Evolutionary conservation across 2,888 invertebrate genomes (phyloP).

Genomic region (Eugnorisma glareosa): DNA sequence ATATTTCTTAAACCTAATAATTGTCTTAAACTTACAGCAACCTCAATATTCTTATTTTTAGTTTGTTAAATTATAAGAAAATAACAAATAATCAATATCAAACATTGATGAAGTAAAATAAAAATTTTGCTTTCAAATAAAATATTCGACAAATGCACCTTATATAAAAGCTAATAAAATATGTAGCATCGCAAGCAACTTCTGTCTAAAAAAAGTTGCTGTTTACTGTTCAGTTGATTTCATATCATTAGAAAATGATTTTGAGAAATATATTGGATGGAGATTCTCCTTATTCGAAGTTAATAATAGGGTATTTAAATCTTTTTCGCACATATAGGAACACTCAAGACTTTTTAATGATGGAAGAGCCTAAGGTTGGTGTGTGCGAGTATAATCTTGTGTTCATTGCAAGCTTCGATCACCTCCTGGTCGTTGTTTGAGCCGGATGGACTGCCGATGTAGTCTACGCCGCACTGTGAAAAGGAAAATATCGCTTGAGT

Average conservation of each 20-base stretch:
- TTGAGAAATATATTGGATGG: slow-evolving; percentile 13
- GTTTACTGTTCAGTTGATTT: slow-evolving; percentile 11
- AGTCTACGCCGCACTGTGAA: slow-evolving; percentile 97
- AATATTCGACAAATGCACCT: neutral
- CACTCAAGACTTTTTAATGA: slow-evolving; percentile 91
- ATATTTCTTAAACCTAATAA: slow-evolving; percentile 5
- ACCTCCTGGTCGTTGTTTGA: slow-evolving; percentile 98
- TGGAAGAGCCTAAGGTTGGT: slow-evolving; percentile 98
- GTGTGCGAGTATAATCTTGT: slow-evolving; percentile 96
- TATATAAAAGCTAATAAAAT: neutral
- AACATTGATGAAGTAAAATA: neutral
- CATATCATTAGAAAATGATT: neutral
- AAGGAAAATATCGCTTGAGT: slow-evolving; percentile 24
- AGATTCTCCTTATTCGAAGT: slow-evolving; percentile 35
- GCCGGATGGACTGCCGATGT: slow-evolving; percentile 98
- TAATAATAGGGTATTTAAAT: neutral
- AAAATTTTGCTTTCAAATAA: neutral
- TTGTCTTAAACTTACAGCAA: slow-evolving; percentile 32
- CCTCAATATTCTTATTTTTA: slow-evolving; percentile 24
- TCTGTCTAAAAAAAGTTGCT: neutral
- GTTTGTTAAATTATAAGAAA: slow-evolving; percentile 5
- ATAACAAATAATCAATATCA: slow-evolving; percentile 18
- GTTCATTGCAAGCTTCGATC: slow-evolving; percentile 97
- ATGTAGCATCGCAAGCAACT: neutral
- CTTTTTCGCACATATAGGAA: neutral